phyloP scores from a whole-genome alignment of 2,113 vertebrate species.

The Athene cunicularia region DNA sequence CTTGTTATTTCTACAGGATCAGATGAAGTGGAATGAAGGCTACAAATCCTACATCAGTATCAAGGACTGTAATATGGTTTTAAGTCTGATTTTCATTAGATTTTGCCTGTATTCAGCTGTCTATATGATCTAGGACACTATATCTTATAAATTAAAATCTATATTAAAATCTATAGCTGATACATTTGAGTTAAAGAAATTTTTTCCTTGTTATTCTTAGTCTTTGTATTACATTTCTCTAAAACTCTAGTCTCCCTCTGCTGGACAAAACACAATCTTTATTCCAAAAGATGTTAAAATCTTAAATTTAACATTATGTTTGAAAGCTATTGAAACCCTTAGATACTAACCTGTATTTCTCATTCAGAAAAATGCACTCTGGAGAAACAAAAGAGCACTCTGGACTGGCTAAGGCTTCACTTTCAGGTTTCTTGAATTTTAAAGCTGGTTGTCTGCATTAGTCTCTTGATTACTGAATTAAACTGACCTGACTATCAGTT shows the following conservation, averaged over 20 bases:
- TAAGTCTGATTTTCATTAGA: background rate
- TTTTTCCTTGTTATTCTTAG: background rate
- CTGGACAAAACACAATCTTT: background rate
- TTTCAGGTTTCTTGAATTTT: background rate
- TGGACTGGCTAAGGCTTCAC: background rate
- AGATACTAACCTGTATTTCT: background rate
- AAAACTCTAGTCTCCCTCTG: constrained; percentile 16
- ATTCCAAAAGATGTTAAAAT: background rate
- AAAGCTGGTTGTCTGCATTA: background rate
- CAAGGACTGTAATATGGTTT: background rate
- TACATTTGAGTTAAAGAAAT: background rate
- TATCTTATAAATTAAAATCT: background rate
- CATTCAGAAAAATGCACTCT: background rate
- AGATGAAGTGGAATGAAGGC: background rate
- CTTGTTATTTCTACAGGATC: background rate
- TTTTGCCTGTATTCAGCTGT: background rate
- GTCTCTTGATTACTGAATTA: background rate
- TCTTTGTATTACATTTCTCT: background rate
- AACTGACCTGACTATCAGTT: background rate
- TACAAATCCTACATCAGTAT: background rate
- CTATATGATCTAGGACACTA: background rate
- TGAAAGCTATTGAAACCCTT: background rate
- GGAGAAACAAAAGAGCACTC: background rate
- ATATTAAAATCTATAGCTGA: background rate
- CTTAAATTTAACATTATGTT: background rate